Conservation (phyloP, 2,888 invertebrate species). For the Julus scanicus region DNA sequence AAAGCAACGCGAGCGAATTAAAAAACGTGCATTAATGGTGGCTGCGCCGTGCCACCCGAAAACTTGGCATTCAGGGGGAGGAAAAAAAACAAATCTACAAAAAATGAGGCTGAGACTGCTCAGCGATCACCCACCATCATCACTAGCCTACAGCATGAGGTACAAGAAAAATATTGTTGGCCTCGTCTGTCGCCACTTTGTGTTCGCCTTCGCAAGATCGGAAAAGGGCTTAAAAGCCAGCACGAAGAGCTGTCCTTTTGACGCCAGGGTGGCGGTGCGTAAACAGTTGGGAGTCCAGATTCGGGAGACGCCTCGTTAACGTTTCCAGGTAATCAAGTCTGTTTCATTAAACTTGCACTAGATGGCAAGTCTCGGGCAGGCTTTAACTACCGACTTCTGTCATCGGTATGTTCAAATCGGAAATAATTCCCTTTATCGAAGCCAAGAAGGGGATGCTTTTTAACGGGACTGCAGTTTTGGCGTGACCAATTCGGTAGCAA, state of each 20-base stretch:
- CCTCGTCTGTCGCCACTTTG: conserved; percentile 45
- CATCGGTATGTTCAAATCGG: no score
- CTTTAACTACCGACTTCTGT: background rate
- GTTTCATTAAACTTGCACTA: background rate
- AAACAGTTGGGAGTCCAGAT: background rate
- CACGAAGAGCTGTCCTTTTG: background rate
- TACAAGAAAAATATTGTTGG: conserved; percentile 50
- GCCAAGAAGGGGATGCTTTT: no score
- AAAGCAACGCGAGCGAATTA: conserved; percentile 25
- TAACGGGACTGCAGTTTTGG: no score
- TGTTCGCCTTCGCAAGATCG: conserved; percentile 34
- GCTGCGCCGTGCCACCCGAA: background rate
- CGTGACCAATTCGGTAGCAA: no score
- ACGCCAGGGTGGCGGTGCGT: background rate
- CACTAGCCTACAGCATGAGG: conserved; percentile 41
- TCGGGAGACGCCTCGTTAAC: background rate
- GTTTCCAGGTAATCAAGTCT: background rate
- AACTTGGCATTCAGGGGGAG: background rate
- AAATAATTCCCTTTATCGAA: no score
- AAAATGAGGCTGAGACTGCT: conserved; percentile 41
- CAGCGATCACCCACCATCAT: conserved; percentile 51
- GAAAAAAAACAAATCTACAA: conserved; percentile 18
- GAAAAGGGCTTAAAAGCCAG: background rate
- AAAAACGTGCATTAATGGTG: conserved; percentile 39
- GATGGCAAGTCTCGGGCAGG: background rate